Base-by-base conservation (phyloP, 2,113 vertebrate genomes). In the Anhinga rufa region DNA sequence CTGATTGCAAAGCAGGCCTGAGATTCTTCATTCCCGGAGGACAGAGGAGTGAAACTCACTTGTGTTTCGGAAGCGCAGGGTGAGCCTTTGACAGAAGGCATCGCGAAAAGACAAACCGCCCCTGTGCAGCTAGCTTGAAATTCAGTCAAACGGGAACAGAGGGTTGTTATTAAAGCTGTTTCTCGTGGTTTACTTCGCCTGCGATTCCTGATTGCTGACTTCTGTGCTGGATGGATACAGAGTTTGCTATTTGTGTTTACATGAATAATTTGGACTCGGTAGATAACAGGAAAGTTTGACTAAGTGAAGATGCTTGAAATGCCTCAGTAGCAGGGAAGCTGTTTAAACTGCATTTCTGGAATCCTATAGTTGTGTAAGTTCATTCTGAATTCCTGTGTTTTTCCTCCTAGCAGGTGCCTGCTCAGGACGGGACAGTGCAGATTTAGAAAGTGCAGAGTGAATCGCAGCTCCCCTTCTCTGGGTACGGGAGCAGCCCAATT, bases 11-110 rank as follows among this genome's bases (percentile, higher is more conserved):
- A 87, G 12, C 18, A 7, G 20, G 17, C 34, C 48, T 44, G 64
- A 52, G 76, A 8, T 72, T 52, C 31, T 49, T 14, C 36, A 52
- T n/a, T 72, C 46, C 70, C 24, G 24, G 0, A 0, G 31, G 88
- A 38, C 52, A 58, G 48, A 19, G 17, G 32, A 42, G 18, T 14
- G 48, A 42, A 76, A 24, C 52, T 88, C 3, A 1, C 24, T 79
- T 8, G 24, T 21, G 31, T 31, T 69, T 55, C 1, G 6, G 46
- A 28, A 72, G 60, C 0, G 0, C 5, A 1, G 38, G 17, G 34
- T 28, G 75, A 79, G 28, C 71, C 70, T 77, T 46, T 0, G 4
- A 5, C 9, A 14, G 20, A 69, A 18, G 8, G 4, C 4, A 2
- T 48, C 9, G 1, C 5, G 8, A 14, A 9, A 15, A 25, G 34